phyloP scores from a whole-genome alignment of 1,140 invertebrate species.

The Chironomus striatipennis region DNA sequence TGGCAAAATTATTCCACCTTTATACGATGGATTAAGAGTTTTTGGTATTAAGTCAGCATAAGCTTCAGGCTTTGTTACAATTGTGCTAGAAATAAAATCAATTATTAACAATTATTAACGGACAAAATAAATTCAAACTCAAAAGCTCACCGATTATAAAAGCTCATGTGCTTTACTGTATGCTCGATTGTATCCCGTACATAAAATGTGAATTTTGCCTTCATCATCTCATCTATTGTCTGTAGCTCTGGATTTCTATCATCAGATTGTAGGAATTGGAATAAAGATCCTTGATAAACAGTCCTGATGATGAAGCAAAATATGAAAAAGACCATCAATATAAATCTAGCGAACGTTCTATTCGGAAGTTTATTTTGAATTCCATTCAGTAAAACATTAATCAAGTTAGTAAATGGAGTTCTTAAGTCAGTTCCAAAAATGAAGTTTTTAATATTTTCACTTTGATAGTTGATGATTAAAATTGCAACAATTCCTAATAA shows the following conservation, averaged over 20 bases:
- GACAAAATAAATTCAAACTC: too few relatives aligned
- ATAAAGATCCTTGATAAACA: neutral
- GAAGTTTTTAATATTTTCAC: neutral
- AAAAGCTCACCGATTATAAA: neutral
- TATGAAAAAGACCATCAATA: neutral
- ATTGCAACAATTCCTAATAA: neutral
- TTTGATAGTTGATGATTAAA: neutral
- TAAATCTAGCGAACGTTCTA: neutral
- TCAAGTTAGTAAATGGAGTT: neutral
- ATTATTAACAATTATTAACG: too few relatives aligned
- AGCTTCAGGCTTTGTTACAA: neutral
- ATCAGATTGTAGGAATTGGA: neutral
- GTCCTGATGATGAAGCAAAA: neutral
- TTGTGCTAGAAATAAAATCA: neutral
- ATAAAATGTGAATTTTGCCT: neutral
- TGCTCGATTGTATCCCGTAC: neutral
- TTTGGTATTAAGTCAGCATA: neutral
- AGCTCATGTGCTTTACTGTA: neutral
- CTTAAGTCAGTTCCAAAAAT: neutral
- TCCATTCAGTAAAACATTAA: neutral
- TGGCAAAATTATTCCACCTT: neutral
- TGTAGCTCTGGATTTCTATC: neutral
- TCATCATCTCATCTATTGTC: neutral
- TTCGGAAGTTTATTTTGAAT: neutral
- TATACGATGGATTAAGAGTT: neutral